These are phyloP conservation scores for Zelleria hepariella DNA, from an alignment of 2,888 invertebrate species.

Conservation along the genomic window DNA sequence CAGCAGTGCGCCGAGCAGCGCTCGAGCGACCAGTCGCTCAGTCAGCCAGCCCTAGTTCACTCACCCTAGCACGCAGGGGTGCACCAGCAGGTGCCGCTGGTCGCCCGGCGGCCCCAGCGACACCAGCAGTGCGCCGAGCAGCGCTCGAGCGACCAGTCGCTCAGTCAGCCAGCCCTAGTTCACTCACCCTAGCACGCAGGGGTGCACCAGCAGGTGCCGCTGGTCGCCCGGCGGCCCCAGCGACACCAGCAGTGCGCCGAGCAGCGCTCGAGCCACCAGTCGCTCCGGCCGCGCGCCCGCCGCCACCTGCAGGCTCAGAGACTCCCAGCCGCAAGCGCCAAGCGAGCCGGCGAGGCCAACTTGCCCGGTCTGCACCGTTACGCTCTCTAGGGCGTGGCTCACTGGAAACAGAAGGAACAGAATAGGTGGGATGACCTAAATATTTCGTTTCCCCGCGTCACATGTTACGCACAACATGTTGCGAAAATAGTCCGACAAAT, in stretches of 20 bases:
- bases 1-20: slow-evolving; percentile 30
- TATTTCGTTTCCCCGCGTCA: too few relatives aligned
- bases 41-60: slow-evolving; percentile 29
- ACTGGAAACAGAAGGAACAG: background rate
- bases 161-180: slow-evolving; percentile 30
- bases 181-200: slow-evolving; percentile 42
- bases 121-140: slow-evolving; percentile 30
- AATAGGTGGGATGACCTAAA: too few relatives aligned
- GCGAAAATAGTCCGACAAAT: too few relatives aligned
- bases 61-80: slow-evolving; percentile 48
- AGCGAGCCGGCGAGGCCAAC: slow-evolving; percentile 29
- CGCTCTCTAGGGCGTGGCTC: slow-evolving; percentile 26
- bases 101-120: slow-evolving; percentile 30
- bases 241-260: slow-evolving; percentile 30
- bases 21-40: slow-evolving; percentile 27
- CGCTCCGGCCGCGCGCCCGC: slow-evolving; percentile 32
- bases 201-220: slow-evolving; percentile 39
- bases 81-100: slow-evolving; percentile 32
- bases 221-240: slow-evolving; percentile 28
- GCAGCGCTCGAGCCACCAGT: slow-evolving; percentile 24
- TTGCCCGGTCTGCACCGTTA: slow-evolving; percentile 39
- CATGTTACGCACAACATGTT: too few relatives aligned
- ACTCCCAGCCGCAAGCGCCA: slow-evolving; percentile 36
- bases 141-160: slow-evolving; percentile 24
- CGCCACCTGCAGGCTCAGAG: slow-evolving; percentile 25